Evolutionary conservation across 92 coral and sea anemone genomes (phyloP).

Genomic region (Heteractis magnifica): DNA sequence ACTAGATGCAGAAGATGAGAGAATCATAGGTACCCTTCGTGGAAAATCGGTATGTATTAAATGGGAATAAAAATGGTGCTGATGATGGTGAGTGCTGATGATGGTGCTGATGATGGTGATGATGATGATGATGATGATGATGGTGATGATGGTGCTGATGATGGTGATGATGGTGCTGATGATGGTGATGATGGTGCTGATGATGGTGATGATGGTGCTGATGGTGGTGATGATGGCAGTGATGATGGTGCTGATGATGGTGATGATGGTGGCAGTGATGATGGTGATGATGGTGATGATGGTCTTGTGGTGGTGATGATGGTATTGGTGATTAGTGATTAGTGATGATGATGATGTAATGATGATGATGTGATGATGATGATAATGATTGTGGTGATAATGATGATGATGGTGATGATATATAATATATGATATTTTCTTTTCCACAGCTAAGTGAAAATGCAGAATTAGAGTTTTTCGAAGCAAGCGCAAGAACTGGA

Average conservation of each 20-base stretch:
- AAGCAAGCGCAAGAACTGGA: constrained; percentile 96
- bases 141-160: background rate
- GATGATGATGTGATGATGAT: background rate
- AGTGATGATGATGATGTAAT: background rate
- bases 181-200: background rate
- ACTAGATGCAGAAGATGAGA: constrained; percentile 69
- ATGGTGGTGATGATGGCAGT: background rate
- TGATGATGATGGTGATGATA: background rate
- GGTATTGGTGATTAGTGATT: background rate
- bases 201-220: background rate
- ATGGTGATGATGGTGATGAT: background rate
- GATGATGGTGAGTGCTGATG: background rate
- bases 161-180: background rate
- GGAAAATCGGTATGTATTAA: constrained; percentile 65
- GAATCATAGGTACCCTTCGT: constrained; percentile 61
- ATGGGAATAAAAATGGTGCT: background rate
- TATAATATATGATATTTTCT: background rate
- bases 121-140: background rate
- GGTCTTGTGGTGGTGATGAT: background rate
- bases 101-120: background rate
- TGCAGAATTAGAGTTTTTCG: constrained; percentile 75
- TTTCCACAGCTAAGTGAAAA: constrained; percentile 62
- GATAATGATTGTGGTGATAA: background rate
- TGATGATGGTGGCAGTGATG: background rate
- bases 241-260: background rate